phyloP scores from a whole-genome alignment of 2,888 invertebrate species.

The Girardia tigrina region DNA sequence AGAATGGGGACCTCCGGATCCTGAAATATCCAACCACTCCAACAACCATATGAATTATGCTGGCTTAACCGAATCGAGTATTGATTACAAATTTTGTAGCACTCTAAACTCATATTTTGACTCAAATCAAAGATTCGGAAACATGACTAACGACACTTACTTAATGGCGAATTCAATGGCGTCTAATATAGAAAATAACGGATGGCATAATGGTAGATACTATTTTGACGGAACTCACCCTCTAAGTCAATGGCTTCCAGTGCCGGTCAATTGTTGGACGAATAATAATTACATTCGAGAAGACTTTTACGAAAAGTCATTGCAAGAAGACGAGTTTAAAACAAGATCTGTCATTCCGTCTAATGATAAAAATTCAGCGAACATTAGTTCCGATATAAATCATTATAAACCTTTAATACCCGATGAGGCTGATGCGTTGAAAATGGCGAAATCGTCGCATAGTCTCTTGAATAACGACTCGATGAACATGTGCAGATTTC shows the following conservation, averaged over 20 bases:
- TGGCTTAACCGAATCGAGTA: neutral
- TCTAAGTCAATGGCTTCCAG: conserved; percentile 7
- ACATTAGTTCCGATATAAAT: neutral
- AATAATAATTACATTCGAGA: conserved; percentile 2
- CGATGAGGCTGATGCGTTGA: neutral
- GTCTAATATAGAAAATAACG: neutral
- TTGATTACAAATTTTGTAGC: conserved; percentile 13
- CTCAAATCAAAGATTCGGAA: conserved; percentile 10
- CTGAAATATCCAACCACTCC: neutral
- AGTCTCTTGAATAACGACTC: neutral
- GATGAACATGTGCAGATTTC: neutral
- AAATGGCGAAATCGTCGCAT: neutral
- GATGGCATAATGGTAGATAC: conserved; percentile 3
- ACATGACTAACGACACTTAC: neutral
- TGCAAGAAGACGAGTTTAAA: neutral
- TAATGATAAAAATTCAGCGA: neutral
- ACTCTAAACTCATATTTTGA: conserved; percentile 4
- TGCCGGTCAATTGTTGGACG: neutral
- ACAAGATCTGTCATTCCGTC: neutral
- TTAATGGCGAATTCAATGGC: conserved; percentile 4
- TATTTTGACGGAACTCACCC: conserved; percentile 2
- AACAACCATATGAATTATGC: neutral
- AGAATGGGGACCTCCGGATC: neutral
- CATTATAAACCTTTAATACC: neutral
- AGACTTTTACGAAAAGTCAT: neutral